phyloP scores from a whole-genome alignment of 2,797 vertebrate genomes.

The Anabacerthia variegaticeps region DNA sequence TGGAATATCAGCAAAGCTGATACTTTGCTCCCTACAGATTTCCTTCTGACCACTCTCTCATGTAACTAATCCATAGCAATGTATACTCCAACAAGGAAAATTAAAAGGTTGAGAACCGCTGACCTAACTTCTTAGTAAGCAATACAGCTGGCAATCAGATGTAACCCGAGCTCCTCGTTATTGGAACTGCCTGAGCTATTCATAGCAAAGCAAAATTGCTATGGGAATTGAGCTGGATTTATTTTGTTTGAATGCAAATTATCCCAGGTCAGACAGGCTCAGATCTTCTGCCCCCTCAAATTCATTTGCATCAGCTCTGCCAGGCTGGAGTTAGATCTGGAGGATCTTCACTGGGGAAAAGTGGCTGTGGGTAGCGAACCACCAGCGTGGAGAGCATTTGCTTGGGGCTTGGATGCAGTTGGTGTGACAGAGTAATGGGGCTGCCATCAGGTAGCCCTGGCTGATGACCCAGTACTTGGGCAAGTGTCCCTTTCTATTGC shows the following conservation, averaged over 20 bases:
- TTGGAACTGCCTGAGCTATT: slow-evolving; percentile 57
- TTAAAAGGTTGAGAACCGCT: slow-evolving; percentile 66
- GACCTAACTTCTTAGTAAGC: slow-evolving; percentile 68
- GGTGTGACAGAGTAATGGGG: background rate
- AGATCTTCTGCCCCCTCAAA: slow-evolving; percentile 53
- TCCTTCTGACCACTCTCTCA: slow-evolving; percentile 56
- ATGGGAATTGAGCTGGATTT: slow-evolving; percentile 61
- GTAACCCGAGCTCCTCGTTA: slow-evolving; percentile 50
- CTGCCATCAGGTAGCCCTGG: background rate
- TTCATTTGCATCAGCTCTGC: slow-evolving; percentile 37
- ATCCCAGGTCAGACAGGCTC: slow-evolving; percentile 53
- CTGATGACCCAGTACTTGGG: background rate
- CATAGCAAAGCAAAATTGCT: slow-evolving; percentile 62
- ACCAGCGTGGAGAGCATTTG: background rate
- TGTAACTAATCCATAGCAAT: slow-evolving; percentile 64
- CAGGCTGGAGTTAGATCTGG: background rate
- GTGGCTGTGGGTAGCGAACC: background rate
- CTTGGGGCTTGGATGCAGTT: background rate
- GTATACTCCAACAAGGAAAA: slow-evolving; percentile 54
- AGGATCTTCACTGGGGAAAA: background rate
- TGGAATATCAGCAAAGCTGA: slow-evolving; percentile 60
- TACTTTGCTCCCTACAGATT: slow-evolving; percentile 51
- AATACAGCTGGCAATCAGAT: slow-evolving; percentile 64
- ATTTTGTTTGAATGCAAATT: slow-evolving; percentile 66
- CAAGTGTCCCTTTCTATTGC: background rate